Evolutionary conservation across 2,888 invertebrate genomes (phyloP).

Genomic region (Drosophila prolongata): DNA sequence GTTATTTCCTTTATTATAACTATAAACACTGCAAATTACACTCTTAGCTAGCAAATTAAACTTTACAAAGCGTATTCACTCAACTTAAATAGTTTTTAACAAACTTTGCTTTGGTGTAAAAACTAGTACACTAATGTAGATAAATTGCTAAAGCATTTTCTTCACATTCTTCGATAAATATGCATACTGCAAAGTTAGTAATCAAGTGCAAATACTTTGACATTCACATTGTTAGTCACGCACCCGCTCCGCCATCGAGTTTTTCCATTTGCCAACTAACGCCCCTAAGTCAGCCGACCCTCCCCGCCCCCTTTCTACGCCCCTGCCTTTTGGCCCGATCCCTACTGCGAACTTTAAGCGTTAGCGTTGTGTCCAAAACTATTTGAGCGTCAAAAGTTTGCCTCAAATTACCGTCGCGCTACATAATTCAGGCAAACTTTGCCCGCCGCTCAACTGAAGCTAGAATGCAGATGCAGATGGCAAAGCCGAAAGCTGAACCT

Average conservation of each 20-base stretch:
- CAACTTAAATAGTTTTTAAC: background rate
- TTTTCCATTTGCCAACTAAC: constrained; percentile 28
- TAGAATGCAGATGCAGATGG: constrained; percentile 16
- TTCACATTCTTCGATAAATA: constrained; percentile 19
- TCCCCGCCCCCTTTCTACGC: background rate
- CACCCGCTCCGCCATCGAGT: constrained; percentile 19
- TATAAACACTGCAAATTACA: background rate
- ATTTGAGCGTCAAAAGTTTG: constrained; percentile 70
- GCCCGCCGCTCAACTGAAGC: constrained; percentile 30
- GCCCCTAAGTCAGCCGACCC: background rate
- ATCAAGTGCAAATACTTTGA: constrained; percentile 50
- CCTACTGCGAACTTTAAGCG: constrained; percentile 12
- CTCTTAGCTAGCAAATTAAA: too few relatives aligned
- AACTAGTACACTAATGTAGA: background rate
- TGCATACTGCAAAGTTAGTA: constrained; percentile 34
- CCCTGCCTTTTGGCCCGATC: background rate
- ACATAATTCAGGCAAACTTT: constrained; percentile 73
- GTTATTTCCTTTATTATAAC: too few relatives aligned
- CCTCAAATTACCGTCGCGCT: constrained; percentile 75
- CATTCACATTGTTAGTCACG: constrained; percentile 45
- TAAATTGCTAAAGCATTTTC: constrained; percentile 10
- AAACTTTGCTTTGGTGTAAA: background rate
- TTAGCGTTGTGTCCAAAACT: constrained; percentile 61
- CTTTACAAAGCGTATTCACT: background rate
- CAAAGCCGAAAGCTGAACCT: constrained; percentile 3